phyloP scores from a whole-genome alignment of 2,888 invertebrate species.

The Dendrolimus pini region DNA sequence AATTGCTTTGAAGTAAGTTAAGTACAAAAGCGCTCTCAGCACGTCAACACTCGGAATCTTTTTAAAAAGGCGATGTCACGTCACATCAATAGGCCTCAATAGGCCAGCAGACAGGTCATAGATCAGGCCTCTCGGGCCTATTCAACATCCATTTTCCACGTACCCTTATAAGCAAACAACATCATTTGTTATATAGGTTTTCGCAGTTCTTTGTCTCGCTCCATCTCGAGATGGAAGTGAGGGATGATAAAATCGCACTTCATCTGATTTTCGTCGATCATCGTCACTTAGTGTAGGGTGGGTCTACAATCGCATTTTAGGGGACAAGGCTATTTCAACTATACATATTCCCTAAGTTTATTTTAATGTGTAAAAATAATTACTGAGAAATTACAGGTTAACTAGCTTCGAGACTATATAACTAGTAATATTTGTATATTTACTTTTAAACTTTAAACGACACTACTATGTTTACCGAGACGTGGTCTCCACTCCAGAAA shows the following conservation, averaged over 20 bases:
- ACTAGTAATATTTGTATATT: too few relatives aligned
- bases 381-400: too few relatives aligned
- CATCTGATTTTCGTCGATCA: constrained; percentile 74
- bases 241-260: constrained; percentile 75
- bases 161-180: constrained; percentile 60
- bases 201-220: constrained; percentile 59
- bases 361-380: too few relatives aligned
- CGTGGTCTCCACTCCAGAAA: too few relatives aligned
- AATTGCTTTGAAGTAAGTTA: background rate
- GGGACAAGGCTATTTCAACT: too few relatives aligned
- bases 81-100: constrained; percentile 45
- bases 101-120: constrained; percentile 33
- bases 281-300: constrained; percentile 66
- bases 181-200: constrained; percentile 71
- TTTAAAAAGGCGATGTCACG: constrained; percentile 40
- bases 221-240: constrained; percentile 49
- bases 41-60: background rate
- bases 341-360: too few relatives aligned
- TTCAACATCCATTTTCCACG: constrained; percentile 41
- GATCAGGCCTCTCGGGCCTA: constrained; percentile 37
- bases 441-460: too few relatives aligned
- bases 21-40: constrained; percentile 1
- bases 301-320: too few relatives aligned
- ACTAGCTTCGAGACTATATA: too few relatives aligned
- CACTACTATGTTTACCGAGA: too few relatives aligned